These are phyloP conservation scores for Papilio dardanus DNA, from an alignment of 1,140 invertebrate genomes.

Conservation along the genomic window DNA sequence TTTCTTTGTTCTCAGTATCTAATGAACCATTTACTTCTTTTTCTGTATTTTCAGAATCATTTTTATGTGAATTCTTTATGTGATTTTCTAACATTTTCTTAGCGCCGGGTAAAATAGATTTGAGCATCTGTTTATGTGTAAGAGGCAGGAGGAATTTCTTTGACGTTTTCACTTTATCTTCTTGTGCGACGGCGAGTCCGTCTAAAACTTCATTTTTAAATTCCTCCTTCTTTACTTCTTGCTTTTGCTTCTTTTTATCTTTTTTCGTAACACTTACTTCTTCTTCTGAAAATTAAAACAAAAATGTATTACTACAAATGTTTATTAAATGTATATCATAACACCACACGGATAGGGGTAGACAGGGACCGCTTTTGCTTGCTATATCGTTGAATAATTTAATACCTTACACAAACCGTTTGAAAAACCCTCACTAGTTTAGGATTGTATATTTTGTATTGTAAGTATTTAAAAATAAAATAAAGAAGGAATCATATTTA, in stretches of 20 bases:
- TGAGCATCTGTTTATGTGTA: conserved; percentile 43
- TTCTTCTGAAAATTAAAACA: conserved; percentile 43
- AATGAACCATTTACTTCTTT: neutral
- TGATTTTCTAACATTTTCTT: conserved; percentile 48
- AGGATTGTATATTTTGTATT: too few species aligned
- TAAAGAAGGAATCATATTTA: too few species aligned
- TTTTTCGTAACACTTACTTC: conserved; percentile 46
- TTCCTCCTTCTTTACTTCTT: conserved; percentile 19
- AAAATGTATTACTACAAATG: too few species aligned
- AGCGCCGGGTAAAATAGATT: conserved; percentile 36
- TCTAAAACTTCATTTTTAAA: neutral
- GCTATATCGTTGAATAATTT: too few species aligned
- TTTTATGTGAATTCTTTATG: conserved; percentile 35
- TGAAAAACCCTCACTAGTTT: too few species aligned
- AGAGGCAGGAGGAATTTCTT: conserved; percentile 60
- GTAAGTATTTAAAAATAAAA: too few species aligned
- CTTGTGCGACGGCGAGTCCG: conserved; percentile 29
- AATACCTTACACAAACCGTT: too few species aligned
- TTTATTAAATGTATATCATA: too few species aligned
- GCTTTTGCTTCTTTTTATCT: conserved; percentile 41
- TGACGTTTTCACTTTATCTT: conserved; percentile 40
- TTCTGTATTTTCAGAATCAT: neutral
- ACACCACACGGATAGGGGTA: too few species aligned
- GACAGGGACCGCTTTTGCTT: too few species aligned
- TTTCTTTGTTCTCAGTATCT: neutral